These are phyloP conservation scores for rat (Rattus norvegicus) DNA, from an alignment of 2,113 vertebrate genomes.

Conservation along the genomic window DNA sequence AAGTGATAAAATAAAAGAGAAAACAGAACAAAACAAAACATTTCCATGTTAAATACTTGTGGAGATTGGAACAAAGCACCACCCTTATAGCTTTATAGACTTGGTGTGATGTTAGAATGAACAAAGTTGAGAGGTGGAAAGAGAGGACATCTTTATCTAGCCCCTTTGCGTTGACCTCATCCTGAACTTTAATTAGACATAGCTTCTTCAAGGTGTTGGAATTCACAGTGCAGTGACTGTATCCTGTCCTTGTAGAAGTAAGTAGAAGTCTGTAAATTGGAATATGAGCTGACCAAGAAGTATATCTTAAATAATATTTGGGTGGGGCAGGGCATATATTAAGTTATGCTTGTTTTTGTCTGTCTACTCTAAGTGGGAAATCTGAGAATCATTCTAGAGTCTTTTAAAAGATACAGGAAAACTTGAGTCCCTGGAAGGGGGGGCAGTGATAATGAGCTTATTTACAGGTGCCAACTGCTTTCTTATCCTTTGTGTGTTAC, in stretches of 20 bases:
- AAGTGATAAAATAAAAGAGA: too few relatives aligned
- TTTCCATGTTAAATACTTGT: not conserved
- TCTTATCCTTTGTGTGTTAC: not conserved
- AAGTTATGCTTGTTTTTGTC: not conserved
- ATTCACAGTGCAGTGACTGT: not conserved
- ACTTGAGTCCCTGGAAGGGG: not conserved
- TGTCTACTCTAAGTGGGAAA: not conserved
- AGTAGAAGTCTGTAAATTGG: not conserved
- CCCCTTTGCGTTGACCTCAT: not conserved
- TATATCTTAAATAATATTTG: not conserved
- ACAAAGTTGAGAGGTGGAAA: not conserved
- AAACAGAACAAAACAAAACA: not conserved
- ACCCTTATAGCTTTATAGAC: not conserved
- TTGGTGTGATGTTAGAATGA: not conserved
- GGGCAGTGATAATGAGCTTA: not conserved
- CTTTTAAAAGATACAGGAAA: not conserved
- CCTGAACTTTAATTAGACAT: not conserved
- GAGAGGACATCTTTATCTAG: not conserved
- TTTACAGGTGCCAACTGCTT: not conserved
- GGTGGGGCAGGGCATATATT: not conserved
- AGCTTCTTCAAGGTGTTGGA: not conserved
- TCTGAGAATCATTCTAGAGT: not conserved
- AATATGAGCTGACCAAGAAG: not conserved
- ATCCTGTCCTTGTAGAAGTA: not conserved
- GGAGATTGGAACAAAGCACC: not conserved